phyloP scores from a whole-genome alignment of 2,113 vertebrate genomes.

The Crotalus horridus region DNA sequence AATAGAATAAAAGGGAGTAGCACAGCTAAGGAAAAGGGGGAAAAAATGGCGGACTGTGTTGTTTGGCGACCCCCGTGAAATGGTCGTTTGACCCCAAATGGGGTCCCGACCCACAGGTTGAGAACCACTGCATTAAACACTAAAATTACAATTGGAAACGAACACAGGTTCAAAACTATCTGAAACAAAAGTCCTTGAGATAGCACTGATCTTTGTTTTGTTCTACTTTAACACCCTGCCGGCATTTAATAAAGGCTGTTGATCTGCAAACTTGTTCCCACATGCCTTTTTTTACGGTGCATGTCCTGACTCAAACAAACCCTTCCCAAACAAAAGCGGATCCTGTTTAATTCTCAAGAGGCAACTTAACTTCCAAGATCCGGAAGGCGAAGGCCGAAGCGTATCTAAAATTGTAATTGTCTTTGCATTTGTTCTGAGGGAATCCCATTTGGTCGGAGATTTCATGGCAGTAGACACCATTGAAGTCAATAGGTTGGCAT shows the following conservation, averaged over 20 bases:
- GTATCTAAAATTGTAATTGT: neutral
- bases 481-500: too few relatives aligned
- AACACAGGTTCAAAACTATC: constrained; percentile 42
- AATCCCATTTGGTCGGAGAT: too few relatives aligned
- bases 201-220: constrained; percentile 31
- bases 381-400: constrained; percentile 45
- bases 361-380: constrained; percentile 26
- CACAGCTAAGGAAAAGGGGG: too few relatives aligned
- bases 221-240: constrained; percentile 41
- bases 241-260: constrained; percentile 54
- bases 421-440: too few relatives aligned
- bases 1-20: too few relatives aligned
- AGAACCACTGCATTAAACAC: neutral
- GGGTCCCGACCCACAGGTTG: too few relatives aligned
- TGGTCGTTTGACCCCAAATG: too few relatives aligned
- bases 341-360: constrained; percentile 40
- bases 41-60: too few relatives aligned
- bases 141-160: neutral
- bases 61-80: too few relatives aligned
- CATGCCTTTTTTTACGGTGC: constrained; percentile 31
- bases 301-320: constrained; percentile 36
- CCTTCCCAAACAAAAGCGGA: constrained; percentile 51
- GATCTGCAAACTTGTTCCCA: constrained; percentile 40
- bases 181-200: constrained; percentile 26
- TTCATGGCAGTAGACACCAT: too few relatives aligned